These are phyloP conservation scores for Sebastes umbrosus DNA, from an alignment of 2,797 vertebrate genomes.

Conservation along the genomic window DNA sequence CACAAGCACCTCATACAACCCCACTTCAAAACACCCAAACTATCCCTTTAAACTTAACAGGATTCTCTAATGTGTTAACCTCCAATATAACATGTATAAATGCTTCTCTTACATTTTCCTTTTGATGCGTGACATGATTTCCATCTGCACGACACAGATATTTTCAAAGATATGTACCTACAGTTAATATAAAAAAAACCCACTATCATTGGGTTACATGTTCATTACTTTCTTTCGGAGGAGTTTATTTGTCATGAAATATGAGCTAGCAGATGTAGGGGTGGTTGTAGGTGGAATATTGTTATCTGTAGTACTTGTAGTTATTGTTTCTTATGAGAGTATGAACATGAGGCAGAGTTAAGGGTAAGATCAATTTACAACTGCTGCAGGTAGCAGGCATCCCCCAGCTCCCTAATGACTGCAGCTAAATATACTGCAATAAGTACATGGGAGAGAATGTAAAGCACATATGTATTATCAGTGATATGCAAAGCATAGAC, in stretches of 20 bases:
- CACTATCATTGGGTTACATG: neutral
- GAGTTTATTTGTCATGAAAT: neutral
- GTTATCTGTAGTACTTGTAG: neutral
- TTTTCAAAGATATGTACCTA: neutral
- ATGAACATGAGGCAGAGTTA: slow-evolving; percentile 48
- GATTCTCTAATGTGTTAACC: neutral
- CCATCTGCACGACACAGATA: neutral
- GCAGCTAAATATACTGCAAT: slow-evolving; percentile 54
- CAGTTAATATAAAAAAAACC: neutral
- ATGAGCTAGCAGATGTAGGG: neutral
- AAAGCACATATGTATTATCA: slow-evolving; percentile 41
- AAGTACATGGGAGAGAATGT: slow-evolving; percentile 42
- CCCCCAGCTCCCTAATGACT: slow-evolving; percentile 45
- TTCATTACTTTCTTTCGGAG: neutral
- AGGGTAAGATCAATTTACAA: slow-evolving; percentile 30
- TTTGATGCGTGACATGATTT: neutral
- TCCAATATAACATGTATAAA: neutral
- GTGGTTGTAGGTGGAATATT: neutral
- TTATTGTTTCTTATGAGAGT: slow-evolving; percentile 42
- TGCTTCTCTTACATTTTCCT: neutral
- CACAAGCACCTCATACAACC: no score
- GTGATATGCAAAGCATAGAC: slow-evolving; percentile 21
- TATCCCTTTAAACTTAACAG: neutral
- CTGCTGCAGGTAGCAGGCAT: slow-evolving; percentile 30
- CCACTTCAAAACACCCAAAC: no score